These are phyloP conservation scores for Neria commutata DNA, from an alignment of 2,888 invertebrate genomes.

Conservation along the genomic window DNA sequence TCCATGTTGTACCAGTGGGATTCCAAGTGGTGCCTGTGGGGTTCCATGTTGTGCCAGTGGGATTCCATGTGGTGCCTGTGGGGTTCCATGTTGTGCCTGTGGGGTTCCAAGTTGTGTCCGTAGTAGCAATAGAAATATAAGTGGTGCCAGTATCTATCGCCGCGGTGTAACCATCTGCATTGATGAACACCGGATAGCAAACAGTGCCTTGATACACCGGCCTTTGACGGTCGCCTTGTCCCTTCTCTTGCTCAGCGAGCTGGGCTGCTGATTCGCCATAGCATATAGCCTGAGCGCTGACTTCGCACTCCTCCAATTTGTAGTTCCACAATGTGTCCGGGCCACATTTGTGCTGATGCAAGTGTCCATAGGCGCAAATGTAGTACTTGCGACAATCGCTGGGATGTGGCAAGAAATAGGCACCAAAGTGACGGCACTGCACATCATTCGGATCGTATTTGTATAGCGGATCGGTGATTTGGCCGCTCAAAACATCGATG, in stretches of 20 bases:
- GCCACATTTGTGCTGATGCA: conserved; percentile 55
- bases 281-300: conserved; percentile 39
- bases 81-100: conserved; percentile 14
- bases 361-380: conserved; percentile 54
- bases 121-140: not conserved
- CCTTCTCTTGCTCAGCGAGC: not conserved
- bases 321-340: conserved; percentile 51
- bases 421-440: conserved; percentile 52
- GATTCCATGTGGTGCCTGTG: not conserved
- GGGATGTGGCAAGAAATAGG: conserved; percentile 58
- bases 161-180: not conserved
- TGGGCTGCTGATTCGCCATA: conserved; percentile 27
- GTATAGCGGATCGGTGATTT: conserved; percentile 42
- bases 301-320: conserved; percentile 45
- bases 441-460: conserved; percentile 48
- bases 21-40: conserved; percentile 11
- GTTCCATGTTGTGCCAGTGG: conserved; percentile 11
- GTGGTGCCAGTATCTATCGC: not conserved
- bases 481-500: conserved; percentile 41
- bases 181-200: not conserved
- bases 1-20: not conserved
- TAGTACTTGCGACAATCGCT: conserved; percentile 49
- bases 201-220: not conserved
- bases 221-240: not conserved
- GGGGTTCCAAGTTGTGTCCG: not conserved